Base-by-base conservation (phyloP, 1,140 invertebrate genomes). In the Ceratosolen fusciceps region DNA sequence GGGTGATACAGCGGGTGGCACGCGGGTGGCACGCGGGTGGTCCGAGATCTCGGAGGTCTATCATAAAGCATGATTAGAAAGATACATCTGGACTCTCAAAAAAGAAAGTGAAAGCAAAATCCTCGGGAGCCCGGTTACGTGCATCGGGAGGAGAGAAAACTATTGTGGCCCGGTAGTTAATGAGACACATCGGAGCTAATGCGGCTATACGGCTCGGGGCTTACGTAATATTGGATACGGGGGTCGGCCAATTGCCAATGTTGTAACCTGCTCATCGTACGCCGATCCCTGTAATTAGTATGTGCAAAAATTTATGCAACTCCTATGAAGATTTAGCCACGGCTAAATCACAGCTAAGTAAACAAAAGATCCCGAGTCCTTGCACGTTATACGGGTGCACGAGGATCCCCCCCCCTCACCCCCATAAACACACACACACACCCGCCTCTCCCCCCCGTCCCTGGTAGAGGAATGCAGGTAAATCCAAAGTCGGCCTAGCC, bases 91-190 rank as follows among this genome's bases (percentile, higher is more conserved):
- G 60, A 65, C 31, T 21, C 1, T 65, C 16, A 24, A n/a, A n/a
- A n/a, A 65, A 37, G 60, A 65, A 65, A 65, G 60, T 65, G 60
- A 65, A 65, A 65, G 60, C 31, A 34, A 37, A 37, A 14, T 65
- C 60, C 60, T 65, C 60, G 60, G 4, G 60, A 4, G 7, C 60
- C n/a, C 60, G 60, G 31, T 65, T 65, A 65, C 60, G 60, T 65
- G 60, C 60, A 37, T 65, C 21, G 60, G 37, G 60, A 65, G 1
- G 60, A 65, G 60, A 65, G 60, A 65, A 65, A 65, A 24, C 60
- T 65, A 65, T 65, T 65, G 60, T 65, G 60, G 60, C 19, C 29
- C 58, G 58, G 29, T 62, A 62, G 58, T 62, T 65, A 65, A 65
- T 65, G 34, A 24, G 31, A 65, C 31, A 65, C 21, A 65, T 65